Percentiles rank a stretch among this genome's conserved stretches.
Evolutionary conservation across 2,797 vertebrate genomes (phyloP).

Genomic region (Lithobates sylvaticus): DNA sequence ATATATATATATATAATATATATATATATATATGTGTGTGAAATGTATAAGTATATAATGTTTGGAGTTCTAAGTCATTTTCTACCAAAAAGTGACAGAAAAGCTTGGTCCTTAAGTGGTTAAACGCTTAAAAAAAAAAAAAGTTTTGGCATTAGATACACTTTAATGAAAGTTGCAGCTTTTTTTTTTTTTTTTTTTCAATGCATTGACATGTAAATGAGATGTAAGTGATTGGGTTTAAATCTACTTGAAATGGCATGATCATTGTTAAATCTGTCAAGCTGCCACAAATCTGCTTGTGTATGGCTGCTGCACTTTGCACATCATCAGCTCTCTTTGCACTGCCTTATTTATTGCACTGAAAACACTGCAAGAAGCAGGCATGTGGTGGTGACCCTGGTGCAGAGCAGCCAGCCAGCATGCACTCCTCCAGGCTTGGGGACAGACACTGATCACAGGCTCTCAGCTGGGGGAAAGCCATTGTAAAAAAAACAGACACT

Average conservation of each 20-base stretch:
- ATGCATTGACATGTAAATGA: neutral
- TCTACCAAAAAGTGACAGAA: too few species aligned
- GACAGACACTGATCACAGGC: slow-evolving; percentile 22
- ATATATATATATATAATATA: too few species aligned
- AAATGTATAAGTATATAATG: too few species aligned
- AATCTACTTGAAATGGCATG: neutral
- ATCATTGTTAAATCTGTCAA: too few species aligned
- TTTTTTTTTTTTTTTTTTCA: too few species aligned
- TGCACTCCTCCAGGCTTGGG: neutral
- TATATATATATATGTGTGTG: too few species aligned
- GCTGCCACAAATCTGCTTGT: neutral
- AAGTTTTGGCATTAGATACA: too few species aligned
- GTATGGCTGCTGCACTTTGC: neutral
- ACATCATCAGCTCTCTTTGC: neutral
- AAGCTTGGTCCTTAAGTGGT: too few species aligned
- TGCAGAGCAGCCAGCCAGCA: neutral
- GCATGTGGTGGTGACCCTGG: neutral
- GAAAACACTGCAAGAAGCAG: neutral
- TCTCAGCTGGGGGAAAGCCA: slow-evolving; percentile 52
- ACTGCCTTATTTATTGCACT: neutral
- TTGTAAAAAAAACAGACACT: slow-evolving; percentile 41
- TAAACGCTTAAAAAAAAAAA: too few species aligned
- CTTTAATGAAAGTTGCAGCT: too few species aligned
- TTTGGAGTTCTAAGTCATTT: too few species aligned
- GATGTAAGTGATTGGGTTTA: neutral